Conservation (phyloP, 2,797 vertebrate genomes). For the Tachyglossus aculeatus region DNA sequence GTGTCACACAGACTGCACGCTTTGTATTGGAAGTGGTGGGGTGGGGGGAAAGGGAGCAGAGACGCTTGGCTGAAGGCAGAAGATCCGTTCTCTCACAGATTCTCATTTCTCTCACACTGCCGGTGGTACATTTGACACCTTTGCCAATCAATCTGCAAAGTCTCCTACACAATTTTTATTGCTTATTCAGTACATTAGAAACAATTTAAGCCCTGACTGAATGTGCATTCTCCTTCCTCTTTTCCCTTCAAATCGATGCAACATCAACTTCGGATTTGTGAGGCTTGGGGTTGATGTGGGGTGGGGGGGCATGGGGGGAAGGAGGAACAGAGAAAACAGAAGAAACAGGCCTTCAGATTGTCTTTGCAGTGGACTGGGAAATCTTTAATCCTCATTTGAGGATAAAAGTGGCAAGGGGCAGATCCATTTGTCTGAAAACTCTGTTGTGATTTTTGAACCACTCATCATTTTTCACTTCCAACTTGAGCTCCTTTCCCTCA, state of each 20-base stretch:
- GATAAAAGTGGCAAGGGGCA: neutral
- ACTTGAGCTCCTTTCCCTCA: neutral
- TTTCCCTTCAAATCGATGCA: neutral
- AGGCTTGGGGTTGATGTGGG: no score
- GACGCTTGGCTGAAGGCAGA: neutral
- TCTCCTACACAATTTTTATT: conserved; percentile 11
- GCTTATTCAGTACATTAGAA: neutral
- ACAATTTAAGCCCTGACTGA: neutral
- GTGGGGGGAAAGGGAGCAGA: neutral
- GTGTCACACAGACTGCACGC: neutral
- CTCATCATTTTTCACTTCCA: neutral
- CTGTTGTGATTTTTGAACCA: neutral
- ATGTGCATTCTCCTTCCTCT: neutral
- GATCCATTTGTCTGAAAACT: neutral
- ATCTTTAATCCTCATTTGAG: neutral
- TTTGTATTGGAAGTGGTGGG: neutral
- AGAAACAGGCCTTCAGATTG: neutral
- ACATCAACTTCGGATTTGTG: no score
- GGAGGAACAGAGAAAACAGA: neutral
- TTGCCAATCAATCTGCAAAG: conserved; percentile 12
- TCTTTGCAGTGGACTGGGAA: neutral
- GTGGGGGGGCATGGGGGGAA: neutral
- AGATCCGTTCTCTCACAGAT: neutral
- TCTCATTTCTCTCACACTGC: neutral
- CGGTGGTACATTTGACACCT: neutral